A percentile compares a stretch with the other conserved stretches of the same genome.
Evolutionary conservation across 1,140 invertebrate species (phyloP).

Genomic region (Oedothorax gibbosus): DNA sequence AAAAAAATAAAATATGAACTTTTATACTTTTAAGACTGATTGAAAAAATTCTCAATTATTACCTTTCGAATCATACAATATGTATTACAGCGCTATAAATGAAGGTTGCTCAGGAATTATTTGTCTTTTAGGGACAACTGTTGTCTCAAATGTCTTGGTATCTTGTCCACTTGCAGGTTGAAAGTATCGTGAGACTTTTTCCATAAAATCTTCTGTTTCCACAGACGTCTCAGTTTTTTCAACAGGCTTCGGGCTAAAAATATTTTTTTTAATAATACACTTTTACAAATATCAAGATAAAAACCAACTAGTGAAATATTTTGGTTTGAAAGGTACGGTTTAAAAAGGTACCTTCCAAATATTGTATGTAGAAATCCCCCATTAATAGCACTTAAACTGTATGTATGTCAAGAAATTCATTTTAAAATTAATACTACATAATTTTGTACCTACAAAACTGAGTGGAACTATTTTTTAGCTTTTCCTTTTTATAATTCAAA

Average conservation of each 20-base stretch:
- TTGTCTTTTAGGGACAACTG: constrained; percentile 4
- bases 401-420: too few relatives aligned
- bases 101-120: constrained; percentile 40
- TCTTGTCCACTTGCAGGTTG: neutral
- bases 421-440: too few relatives aligned
- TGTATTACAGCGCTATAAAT: constrained; percentile 23
- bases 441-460: too few relatives aligned
- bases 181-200: constrained; percentile 38
- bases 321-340: too few relatives aligned
- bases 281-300: neutral
- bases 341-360: too few relatives aligned
- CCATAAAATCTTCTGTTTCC: neutral
- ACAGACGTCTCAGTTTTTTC: constrained; percentile 11
- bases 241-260: constrained; percentile 5
- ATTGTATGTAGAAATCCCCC: too few relatives aligned
- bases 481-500: too few relatives aligned
- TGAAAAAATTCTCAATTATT: neutral
- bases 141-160: neutral
- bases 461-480: too few relatives aligned
- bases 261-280: constrained; percentile 1
- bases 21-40: neutral
- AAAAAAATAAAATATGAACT: neutral
- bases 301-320: too few relatives aligned
- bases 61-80: neutral
- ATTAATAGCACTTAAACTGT: too few relatives aligned